Evolutionary conservation across 1,140 invertebrate species (phyloP).

Genomic region (Drosophila prosaltans): DNA sequence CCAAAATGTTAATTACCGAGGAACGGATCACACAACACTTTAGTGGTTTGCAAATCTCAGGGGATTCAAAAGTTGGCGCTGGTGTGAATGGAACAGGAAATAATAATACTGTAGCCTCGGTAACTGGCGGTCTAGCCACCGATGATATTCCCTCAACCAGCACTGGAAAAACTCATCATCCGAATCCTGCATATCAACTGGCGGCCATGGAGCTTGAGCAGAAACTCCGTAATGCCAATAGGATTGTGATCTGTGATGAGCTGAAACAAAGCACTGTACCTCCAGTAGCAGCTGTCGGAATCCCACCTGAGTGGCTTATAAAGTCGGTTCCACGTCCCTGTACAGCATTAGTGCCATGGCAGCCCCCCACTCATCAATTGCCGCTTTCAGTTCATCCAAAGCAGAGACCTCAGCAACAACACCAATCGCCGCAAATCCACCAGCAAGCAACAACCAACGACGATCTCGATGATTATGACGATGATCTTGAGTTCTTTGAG

Average conservation of each 20-base stretch:
- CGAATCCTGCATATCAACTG: constrained; percentile 71
- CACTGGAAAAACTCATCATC: constrained; percentile 69
- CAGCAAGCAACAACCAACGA: constrained; percentile 12
- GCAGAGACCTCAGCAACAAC: constrained; percentile 2
- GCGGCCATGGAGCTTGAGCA: constrained; percentile 83
- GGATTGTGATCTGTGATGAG: constrained; percentile 88
- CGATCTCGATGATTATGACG: constrained; percentile 72
- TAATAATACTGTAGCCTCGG: constrained; percentile 60
- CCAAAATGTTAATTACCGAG: constrained; percentile 91
- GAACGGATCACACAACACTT: constrained; percentile 92
- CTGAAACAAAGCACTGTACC: constrained; percentile 85
- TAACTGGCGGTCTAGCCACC: constrained; percentile 62
- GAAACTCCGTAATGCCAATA: constrained; percentile 84
- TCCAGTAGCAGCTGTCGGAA: constrained; percentile 76
- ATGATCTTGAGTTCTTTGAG: constrained; percentile 71
- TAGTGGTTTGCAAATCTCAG: constrained; percentile 88
- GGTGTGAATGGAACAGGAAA: constrained; percentile 46
- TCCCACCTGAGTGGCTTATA: constrained; percentile 70
- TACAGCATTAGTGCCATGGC: constrained; percentile 90
- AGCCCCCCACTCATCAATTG: constrained; percentile 87
- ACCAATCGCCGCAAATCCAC: neutral
- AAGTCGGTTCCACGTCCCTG: constrained; percentile 87
- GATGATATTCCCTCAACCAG: constrained; percentile 73
- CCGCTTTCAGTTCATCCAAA: constrained; percentile 63
- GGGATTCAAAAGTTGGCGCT: constrained; percentile 82